Base-by-base conservation (phyloP, 2,888 invertebrate species). In the Hirtodrosophila histrioides region DNA sequence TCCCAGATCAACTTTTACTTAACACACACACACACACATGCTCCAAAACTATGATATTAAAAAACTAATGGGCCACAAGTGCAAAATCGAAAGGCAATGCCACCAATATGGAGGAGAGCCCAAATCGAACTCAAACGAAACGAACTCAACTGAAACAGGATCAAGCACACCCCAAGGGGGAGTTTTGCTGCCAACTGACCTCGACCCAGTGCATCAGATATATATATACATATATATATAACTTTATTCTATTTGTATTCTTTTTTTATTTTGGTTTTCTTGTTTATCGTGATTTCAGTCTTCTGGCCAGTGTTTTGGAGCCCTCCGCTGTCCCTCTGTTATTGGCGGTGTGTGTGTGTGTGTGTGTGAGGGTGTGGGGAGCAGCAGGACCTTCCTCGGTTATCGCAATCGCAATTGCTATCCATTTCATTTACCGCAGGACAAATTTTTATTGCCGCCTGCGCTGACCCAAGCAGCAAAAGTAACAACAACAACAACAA, bases 341-440 rank as follows among this genome's bases (percentile, higher is more conserved):
- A 29, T 45, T 24, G 17, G 17, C 17, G 17, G 2, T 17, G 17
- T 17, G 17, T 17, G 17, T 17, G 17, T 17, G 17, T 1, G 17
- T 65, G 51, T 49, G 35, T 57, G 37, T 31, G 43, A 29, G 66
- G 39, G 17, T 1, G 17, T 17, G 17, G 2, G 17, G 17, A 17
- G 17, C 17, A 17, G 17, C 17, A 17, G 17, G 17, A 17, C 17
- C 17, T 41, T 11, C 51, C 23, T 63, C 63, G 82, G 82, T 74
- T 81, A 81, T 85, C 85, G 82, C 75, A 69, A 81, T 85, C 79
- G 79, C 82, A 79, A 81, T 82, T 77, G 69, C 75, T 85, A 79
- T 82, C 77, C 82, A 82, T 85, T 85, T 85, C 85, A 83, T 87
- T 83, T 85, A 81, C 70, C 83, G 87, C 76, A 85, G 87, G 87